A percentile compares a stretch with the other conserved stretches of the same genome.
Evolutionary conservation across 2,113 vertebrate genomes (phyloP).

Genomic region (Nesospiza acunhae): DNA sequence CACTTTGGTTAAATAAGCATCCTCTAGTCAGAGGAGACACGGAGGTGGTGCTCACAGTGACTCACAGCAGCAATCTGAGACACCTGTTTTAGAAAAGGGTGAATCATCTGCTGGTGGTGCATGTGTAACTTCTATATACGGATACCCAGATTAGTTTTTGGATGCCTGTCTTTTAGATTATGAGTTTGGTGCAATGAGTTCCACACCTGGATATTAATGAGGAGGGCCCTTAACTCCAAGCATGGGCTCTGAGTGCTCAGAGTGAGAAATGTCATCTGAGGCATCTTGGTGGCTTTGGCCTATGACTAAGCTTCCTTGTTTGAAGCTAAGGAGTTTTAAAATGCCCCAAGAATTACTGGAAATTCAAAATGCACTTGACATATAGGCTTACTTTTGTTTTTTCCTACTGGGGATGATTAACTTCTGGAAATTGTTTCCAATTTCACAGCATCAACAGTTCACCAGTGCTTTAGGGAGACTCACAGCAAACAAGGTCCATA

Average conservation of each 20-base stretch:
- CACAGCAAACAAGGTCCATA: not conserved
- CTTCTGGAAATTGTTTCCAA: not conserved
- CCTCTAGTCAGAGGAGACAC: not conserved
- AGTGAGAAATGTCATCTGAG: not conserved
- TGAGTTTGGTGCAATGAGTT: not conserved
- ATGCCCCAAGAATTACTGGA: not conserved
- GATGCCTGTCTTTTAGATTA: not conserved
- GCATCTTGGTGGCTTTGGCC: not conserved
- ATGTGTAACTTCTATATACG: not conserved
- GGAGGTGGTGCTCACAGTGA: not conserved
- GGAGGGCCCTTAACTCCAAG: not conserved
- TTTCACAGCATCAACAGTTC: not conserved
- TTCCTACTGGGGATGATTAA: not conserved
- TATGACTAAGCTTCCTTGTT: not conserved
- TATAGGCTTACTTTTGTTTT: not conserved
- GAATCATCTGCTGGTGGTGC: conserved; percentile 25
- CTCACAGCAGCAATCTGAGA: conserved; percentile 15
- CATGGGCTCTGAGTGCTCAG: not conserved
- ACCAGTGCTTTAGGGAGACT: not conserved
- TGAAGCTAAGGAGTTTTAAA: not conserved
- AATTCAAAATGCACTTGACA: not conserved
- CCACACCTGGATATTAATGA: not conserved
- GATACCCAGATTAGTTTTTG: not conserved
- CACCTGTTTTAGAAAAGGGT: conserved; percentile 19
- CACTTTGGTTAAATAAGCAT: conserved; percentile 23